Evolutionary conservation across 2,113 vertebrate species (phyloP).

Genomic region (Lampris incognitus): DNA sequence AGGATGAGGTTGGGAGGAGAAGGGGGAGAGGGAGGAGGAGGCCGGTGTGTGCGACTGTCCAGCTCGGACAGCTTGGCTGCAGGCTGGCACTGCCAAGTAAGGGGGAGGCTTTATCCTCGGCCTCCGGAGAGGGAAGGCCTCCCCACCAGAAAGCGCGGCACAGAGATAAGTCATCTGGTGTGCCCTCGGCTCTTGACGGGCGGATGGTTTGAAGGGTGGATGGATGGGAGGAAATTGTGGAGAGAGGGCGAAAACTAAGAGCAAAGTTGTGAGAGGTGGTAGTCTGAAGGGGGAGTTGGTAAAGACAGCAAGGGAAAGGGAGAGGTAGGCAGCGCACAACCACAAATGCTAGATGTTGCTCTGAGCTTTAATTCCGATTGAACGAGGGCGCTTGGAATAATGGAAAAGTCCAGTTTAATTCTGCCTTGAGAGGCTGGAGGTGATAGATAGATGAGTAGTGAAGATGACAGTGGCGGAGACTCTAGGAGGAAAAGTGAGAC

Average conservation of each 20-base stretch:
- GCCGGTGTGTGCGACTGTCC: conserved; percentile 38
- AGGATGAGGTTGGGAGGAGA: conserved; percentile 23
- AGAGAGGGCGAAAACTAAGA: conserved; percentile 16
- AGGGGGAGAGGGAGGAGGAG: conserved; percentile 36
- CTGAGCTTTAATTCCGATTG: too few relatives aligned
- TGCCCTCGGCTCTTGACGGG: conserved; percentile 18
- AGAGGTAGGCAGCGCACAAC: not conserved
- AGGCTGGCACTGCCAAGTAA: conserved; percentile 67
- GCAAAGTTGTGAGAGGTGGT: conserved; percentile 8
- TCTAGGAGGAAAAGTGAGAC: not conserved
- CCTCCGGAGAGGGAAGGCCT: conserved; percentile 66
- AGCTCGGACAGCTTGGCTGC: conserved; percentile 62
- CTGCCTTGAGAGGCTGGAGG: too few relatives aligned
- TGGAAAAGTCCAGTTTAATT: too few relatives aligned
- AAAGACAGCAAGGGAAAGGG: conserved; percentile 29
- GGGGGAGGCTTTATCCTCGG: conserved; percentile 61
- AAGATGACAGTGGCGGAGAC: too few relatives aligned
- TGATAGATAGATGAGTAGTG: too few relatives aligned
- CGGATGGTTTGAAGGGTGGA: not conserved
- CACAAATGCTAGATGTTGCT: too few relatives aligned
- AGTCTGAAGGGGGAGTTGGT: conserved; percentile 22
- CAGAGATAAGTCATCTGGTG: conserved; percentile 51
- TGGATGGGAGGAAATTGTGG: too few relatives aligned
- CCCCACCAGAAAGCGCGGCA: conserved; percentile 21
- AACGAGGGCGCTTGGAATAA: too few relatives aligned